A percentile compares a stretch with the other conserved stretches of the same genome.
These are phyloP conservation scores for Muscina levida DNA, from an alignment of 2,888 invertebrate genomes.

Conservation along the genomic window DNA sequence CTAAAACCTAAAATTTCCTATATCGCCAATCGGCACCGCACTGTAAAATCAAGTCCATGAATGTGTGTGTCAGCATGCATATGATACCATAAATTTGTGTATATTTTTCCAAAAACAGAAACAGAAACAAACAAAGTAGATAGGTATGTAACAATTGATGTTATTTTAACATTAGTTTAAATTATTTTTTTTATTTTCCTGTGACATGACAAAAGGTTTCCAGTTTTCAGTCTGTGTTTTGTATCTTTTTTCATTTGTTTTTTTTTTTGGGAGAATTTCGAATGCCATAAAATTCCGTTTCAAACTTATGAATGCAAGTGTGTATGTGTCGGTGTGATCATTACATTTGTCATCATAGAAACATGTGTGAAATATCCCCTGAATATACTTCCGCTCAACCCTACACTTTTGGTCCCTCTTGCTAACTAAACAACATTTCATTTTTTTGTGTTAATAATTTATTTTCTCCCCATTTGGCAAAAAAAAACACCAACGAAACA, in stretches of 20 bases:
- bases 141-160: constrained; percentile 23
- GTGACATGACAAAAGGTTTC: constrained; percentile 35
- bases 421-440: not conserved
- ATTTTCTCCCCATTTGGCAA: not conserved
- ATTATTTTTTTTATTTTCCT: constrained; percentile 38
- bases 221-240: too few species aligned
- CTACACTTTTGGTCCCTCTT: not conserved
- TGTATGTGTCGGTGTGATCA: constrained; percentile 21
- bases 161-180: constrained; percentile 26
- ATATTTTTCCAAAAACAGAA: constrained; percentile 42
- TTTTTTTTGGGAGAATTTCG: not conserved
- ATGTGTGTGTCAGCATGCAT: too few species aligned
- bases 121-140: constrained; percentile 16
- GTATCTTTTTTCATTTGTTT: not conserved
- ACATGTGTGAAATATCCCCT: constrained; percentile 14
- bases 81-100: not conserved
- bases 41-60: too few species aligned
- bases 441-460: constrained; percentile 27
- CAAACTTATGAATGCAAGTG: constrained; percentile 2
- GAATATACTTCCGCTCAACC: not conserved
- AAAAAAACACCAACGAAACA: too few species aligned
- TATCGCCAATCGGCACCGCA: too few species aligned
- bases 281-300: constrained; percentile 24
- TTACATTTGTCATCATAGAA: constrained; percentile 33
- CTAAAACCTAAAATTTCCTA: too few species aligned